Conservation (phyloP, 2,888 invertebrate genomes). For the Pachydiplax longipennis region DNA sequence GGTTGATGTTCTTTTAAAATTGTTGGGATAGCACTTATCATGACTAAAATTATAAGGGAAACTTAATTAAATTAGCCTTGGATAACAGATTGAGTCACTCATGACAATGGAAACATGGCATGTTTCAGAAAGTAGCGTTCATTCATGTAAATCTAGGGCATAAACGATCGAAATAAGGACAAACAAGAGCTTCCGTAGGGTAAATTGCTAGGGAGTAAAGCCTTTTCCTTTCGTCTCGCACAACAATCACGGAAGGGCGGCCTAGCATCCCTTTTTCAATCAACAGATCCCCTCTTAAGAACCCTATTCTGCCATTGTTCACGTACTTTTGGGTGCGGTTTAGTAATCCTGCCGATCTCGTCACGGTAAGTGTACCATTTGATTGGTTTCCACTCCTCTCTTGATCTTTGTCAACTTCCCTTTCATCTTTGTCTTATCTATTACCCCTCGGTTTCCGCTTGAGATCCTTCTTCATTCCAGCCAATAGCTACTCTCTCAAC, state of each 20-base stretch:
- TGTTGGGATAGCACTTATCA: too few species aligned
- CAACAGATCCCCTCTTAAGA: background rate
- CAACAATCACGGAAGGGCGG: background rate
- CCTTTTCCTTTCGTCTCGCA: background rate
- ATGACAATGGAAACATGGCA: too few species aligned
- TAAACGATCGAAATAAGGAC: background rate
- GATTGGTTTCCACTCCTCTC: background rate
- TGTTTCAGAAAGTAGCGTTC: background rate
- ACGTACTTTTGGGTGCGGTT: slow-evolving; percentile 12
- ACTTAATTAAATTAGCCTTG: too few species aligned
- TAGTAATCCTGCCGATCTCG: slow-evolving; percentile 18
- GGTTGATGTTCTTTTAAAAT: too few species aligned
- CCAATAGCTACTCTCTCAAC: background rate
- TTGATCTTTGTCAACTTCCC: background rate
- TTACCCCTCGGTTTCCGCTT: background rate
- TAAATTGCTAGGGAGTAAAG: background rate
- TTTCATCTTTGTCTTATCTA: background rate
- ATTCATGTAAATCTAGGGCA: background rate
- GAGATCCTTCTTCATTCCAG: background rate
- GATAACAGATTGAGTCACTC: too few species aligned
- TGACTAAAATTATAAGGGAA: too few species aligned
- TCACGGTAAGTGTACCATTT: slow-evolving; percentile 23
- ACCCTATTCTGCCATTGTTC: background rate
- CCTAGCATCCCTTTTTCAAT: background rate
- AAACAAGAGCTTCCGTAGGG: background rate